Percentiles rank a stretch among this genome's conserved stretches.
Evolutionary conservation across 2,113 vertebrate genomes (phyloP).

Genomic region (Odocoileus virginianus): DNA sequence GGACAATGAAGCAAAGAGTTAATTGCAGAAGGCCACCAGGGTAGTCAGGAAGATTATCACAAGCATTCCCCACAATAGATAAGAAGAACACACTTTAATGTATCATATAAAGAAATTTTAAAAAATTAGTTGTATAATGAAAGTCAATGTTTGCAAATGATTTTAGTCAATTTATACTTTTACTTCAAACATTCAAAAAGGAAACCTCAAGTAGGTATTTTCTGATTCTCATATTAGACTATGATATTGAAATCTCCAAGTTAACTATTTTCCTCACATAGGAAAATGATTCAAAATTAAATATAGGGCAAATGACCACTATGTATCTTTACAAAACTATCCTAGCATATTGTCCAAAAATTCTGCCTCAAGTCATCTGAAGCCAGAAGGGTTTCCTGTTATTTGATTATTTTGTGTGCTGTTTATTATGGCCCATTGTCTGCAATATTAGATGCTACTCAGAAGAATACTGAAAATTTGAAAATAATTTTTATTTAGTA

Average conservation of each 20-base stretch:
- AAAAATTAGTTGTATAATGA: not conserved
- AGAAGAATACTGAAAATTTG: not conserved
- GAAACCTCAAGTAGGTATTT: not conserved
- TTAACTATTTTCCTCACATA: not conserved
- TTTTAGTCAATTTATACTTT: not conserved
- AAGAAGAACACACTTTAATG: not conserved
- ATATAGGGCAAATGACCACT: not conserved
- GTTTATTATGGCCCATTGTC: not conserved
- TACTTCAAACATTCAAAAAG: not conserved
- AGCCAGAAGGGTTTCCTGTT: not conserved
- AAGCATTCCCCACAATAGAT: not conserved
- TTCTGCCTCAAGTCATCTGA: not conserved
- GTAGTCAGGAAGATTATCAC: not conserved
- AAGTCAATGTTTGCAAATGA: not conserved
- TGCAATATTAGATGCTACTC: not conserved
- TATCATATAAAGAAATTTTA: not conserved
- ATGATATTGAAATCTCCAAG: not conserved
- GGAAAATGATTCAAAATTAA: not conserved
- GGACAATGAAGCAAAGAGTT: not conserved
- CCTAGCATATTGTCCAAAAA: not conserved
- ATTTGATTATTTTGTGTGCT: not conserved
- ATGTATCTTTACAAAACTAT: not conserved
- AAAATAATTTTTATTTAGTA: not conserved
- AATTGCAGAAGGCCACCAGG: not conserved
- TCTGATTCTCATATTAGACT: not conserved